A percentile compares a stretch with the other conserved stretches of the same genome.
Conservation (phyloP, 2,888 invertebrate species). For the Strigamia transsilvanica region DNA sequence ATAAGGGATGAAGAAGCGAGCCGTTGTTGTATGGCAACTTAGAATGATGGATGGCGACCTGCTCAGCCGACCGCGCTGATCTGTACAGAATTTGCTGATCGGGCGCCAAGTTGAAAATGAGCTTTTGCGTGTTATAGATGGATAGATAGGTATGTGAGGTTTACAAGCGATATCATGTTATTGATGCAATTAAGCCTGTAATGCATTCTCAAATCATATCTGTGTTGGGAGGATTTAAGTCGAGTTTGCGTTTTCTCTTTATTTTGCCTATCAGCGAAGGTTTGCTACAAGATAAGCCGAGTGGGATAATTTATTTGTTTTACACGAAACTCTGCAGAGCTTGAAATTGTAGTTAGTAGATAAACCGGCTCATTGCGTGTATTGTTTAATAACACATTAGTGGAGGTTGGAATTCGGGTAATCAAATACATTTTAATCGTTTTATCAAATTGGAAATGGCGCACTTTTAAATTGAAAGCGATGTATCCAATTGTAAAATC, state of each 20-base stretch:
- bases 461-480: background rate
- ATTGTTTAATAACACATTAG: constrained; percentile 21
- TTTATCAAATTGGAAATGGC: background rate
- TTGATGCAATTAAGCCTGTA: constrained; percentile 10
- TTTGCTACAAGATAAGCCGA: constrained; percentile 16
- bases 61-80: constrained; percentile 17
- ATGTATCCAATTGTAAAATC: too few relatives aligned
- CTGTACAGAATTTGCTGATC: constrained; percentile 5
- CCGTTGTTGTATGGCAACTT: constrained; percentile 24
- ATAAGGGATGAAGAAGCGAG: constrained; percentile 26
- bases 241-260: constrained; percentile 9
- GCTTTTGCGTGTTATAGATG: background rate
- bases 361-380: constrained; percentile 15
- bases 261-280: constrained; percentile 13
- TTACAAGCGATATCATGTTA: constrained; percentile 6
- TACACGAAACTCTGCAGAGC: constrained; percentile 7
- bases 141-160: constrained; percentile 4
- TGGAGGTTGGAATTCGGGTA: background rate
- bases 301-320: constrained; percentile 21
- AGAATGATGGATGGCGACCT: constrained; percentile 26
- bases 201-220: constrained; percentile 4
- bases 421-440: background rate
- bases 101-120: background rate
- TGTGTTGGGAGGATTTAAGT: constrained; percentile 5
- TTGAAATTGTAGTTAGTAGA: constrained; percentile 18